Evolutionary conservation across 2,888 invertebrate species (phyloP).

Genomic region (Rhopalosiphum nymphaeae): DNA sequence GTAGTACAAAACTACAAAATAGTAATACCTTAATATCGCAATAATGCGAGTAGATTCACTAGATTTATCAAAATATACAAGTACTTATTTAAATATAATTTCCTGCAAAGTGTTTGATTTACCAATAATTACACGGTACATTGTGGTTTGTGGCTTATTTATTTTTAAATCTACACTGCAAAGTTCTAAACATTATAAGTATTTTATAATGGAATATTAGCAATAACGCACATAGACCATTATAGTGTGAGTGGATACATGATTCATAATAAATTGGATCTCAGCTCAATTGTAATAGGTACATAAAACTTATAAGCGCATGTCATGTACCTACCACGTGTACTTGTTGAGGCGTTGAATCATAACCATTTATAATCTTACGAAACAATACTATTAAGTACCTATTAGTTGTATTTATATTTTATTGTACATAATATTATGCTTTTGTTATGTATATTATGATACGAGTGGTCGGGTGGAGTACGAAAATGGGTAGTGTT

Average conservation of each 20-base stretch:
- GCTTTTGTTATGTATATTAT: not conserved
- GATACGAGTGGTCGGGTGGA: too few species aligned
- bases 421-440: not conserved
- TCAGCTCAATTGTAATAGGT: not conserved
- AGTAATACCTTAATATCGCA: too few species aligned
- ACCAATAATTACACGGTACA: not conserved
- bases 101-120: not conserved
- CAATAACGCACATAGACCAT: not conserved
- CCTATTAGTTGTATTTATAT: not conserved
- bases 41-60: not conserved
- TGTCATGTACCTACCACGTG: not conserved
- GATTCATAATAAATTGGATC: not conserved
- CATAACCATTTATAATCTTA: constrained; percentile 11
- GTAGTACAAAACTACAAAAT: too few species aligned
- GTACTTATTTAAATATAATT: not conserved
- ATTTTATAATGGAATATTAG: not conserved
- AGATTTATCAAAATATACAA: not conserved
- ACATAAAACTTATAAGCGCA: not conserved
- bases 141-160: not conserved
- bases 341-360: not conserved
- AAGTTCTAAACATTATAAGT: not conserved
- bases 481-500: too few species aligned
- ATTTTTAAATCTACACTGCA: not conserved
- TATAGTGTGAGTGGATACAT: not conserved
- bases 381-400: not conserved